Base-by-base conservation (phyloP, 2,113 vertebrate species). In the Chaetops frenatus region DNA sequence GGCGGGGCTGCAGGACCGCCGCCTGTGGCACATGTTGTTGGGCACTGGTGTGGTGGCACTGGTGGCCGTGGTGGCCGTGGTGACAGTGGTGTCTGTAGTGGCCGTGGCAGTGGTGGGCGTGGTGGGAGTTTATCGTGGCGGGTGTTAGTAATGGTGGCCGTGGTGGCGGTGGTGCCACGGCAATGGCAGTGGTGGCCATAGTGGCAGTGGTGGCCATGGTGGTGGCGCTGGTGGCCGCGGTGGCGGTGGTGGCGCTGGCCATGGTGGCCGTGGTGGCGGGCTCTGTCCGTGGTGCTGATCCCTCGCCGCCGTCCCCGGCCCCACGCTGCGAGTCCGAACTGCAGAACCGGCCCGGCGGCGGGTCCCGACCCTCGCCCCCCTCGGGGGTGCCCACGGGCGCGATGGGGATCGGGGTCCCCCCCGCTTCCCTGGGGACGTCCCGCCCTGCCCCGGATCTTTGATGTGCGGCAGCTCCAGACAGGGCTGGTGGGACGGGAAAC, bases 21-120 rank as follows among this genome's bases (percentile, higher is more conserved):
- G 8, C 11, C 53, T 44, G 79, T 5, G 20, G 44, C 8, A 11
- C 4, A 0, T 3, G 45, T 14, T 60, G 45, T 9, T 3, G 13
- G 47, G 25, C 0, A n/a, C n/a, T n/a, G 2, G 16, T 2, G 12
- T 9, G 44, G 56, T 33, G 79, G 3, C 57, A 8, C 9, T 9
- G n/a, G 51, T 72, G 47, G n/a, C 6, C 0, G 5, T 5, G 11
- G n/a, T 33, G 38, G 7, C 14, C 0, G 11, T 25, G 69, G 51
- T n/a, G 70, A 5, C 12, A 4, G 9, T 50, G n/a, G 47, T 23
- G 47, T 1, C 2, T 6, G 15, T 15, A 10, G 20, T n/a, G 23
- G 9, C 36, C 1, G 0, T 6, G 33, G 1, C 31, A 1, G 6
- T 50, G 47, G 45, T 20, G 42, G 11, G 20, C 4, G 58, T 9